These are phyloP conservation scores for Terrapene triunguis DNA, from an alignment of 2,113 vertebrate species.

Conservation along the genomic window DNA sequence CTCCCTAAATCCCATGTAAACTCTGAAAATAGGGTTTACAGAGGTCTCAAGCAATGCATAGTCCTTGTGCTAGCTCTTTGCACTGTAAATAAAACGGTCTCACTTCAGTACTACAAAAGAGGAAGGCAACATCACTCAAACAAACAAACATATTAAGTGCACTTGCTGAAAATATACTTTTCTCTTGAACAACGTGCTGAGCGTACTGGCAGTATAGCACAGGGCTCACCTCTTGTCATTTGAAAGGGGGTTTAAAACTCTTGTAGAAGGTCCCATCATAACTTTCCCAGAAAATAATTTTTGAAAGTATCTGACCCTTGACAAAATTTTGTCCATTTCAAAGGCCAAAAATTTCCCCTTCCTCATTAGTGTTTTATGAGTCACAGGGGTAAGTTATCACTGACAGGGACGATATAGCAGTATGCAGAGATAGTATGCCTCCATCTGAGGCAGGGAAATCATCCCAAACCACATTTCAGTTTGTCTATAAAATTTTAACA, in stretches of 20 bases:
- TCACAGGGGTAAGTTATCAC: conserved; percentile 68
- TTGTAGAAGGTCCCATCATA: neutral
- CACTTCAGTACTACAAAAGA: conserved; percentile 18
- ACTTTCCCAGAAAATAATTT: neutral
- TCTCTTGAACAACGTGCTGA: conserved; percentile 44
- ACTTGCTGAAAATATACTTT: conserved; percentile 67
- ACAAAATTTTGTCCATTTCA: conserved; percentile 62
- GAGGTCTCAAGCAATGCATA: neutral
- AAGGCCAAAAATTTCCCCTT: conserved; percentile 61
- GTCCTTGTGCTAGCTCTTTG: neutral
- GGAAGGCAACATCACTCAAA: conserved; percentile 63
- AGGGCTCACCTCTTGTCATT: conserved; percentile 37
- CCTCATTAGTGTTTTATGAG: conserved; percentile 57
- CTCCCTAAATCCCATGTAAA: neutral
- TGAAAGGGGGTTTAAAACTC: conserved; percentile 52
- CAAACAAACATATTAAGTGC: conserved; percentile 72
- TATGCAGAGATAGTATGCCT: conserved; percentile 59
- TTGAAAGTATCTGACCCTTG: conserved; percentile 60
- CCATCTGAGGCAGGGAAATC: conserved; percentile 59
- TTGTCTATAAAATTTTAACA: conserved; percentile 58
- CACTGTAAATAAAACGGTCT: neutral
- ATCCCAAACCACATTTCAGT: conserved; percentile 71
- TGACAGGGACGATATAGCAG: conserved; percentile 58
- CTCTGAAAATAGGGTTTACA: conserved; percentile 46
- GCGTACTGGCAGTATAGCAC: conserved; percentile 56